Percentiles rank a stretch among this genome's conserved stretches.
Evolutionary conservation across 1,140 invertebrate genomes (phyloP).

Genomic region (Camponotus vicinus): DNA sequence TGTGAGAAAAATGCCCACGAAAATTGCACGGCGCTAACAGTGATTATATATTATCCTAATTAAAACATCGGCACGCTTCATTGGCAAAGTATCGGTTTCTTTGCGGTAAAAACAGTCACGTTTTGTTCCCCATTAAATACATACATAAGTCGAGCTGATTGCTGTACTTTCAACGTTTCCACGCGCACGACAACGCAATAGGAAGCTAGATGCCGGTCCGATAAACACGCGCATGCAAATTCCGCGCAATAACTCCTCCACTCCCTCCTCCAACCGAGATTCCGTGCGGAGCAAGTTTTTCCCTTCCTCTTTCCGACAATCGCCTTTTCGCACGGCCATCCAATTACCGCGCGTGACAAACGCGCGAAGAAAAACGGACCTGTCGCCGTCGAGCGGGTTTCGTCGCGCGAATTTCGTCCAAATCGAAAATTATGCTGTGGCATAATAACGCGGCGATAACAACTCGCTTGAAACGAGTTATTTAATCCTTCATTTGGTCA

Average conservation of each 20-base stretch:
- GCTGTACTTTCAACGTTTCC: conserved; percentile 42
- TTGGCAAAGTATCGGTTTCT: conserved; percentile 13
- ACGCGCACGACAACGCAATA: conserved; percentile 48
- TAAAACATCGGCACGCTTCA: neutral
- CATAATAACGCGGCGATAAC: neutral
- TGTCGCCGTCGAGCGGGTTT: neutral
- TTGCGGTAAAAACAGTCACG: conserved; percentile 22
- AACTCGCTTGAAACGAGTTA: neutral
- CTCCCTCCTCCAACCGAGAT: neutral
- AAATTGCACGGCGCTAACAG: neutral
- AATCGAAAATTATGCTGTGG: conserved; percentile 1
- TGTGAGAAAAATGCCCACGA: no score
- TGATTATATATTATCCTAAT: neutral
- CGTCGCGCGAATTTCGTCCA: neutral
- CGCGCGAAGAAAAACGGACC: conserved; percentile 27
- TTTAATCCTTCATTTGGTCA: neutral
- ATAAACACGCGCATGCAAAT: conserved; percentile 63
- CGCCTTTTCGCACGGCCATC: neutral
- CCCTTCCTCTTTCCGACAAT: neutral
- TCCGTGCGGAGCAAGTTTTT: conserved; percentile 32
- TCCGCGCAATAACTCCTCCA: conserved; percentile 37
- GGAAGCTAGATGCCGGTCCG: conserved; percentile 53
- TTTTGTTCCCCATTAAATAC: conserved; percentile 58
- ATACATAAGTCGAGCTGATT: conserved; percentile 34
- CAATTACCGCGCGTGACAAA: conserved; percentile 44